Evolutionary conservation across 2,888 invertebrate genomes (phyloP), one percentile per base, ranked within the genome.

Genomic region (Brenthis hecate): DNA sequence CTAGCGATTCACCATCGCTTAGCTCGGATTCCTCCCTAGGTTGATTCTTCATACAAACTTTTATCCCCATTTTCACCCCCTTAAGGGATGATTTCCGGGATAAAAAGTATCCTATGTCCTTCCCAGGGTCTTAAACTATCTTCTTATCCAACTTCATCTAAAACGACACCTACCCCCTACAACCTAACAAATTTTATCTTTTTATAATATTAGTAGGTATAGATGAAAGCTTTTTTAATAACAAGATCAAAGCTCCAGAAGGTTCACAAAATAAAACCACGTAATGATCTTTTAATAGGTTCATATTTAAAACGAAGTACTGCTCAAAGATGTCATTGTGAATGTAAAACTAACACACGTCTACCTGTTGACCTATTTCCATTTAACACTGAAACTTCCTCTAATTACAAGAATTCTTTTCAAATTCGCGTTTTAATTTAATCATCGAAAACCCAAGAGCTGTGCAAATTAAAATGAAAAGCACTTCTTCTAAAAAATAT

Each of bases 371-470:
- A 66, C 63, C 58, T 69, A 73, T 69, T 72, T 68, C 48, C 56
- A 68, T 69, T 71, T 58, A 65, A 64, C 56, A 68, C 58, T 51
- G 66, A 68, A 69, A 66, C 48, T 47, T 57, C 57, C 67, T 67
- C 72, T 72, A 72, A 72, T 70, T 72, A 72, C 61, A 72, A 72
- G 53, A 69, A 69, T 61, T 68, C 67, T 67, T 58, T 69, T 62
- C 51, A 63, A 65, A 65, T 57, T 56, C 32, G 16, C 32, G 48
- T 57, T 65, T 56, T 57, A 72, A 56, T 67, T 66, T 69, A 58
- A 69, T 58, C 28, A 23, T 65, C 32, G 51, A 56, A 65, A 50
- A 51, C 48, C 36, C 36, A 51, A 36, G 36, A 36, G 50, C 48
- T 11, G 43, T 53, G 55, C 55, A 61, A 66, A 61, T 61, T 55